Conservation (phyloP, 2,888 invertebrate species). For the Cryptus viduatorius region DNA sequence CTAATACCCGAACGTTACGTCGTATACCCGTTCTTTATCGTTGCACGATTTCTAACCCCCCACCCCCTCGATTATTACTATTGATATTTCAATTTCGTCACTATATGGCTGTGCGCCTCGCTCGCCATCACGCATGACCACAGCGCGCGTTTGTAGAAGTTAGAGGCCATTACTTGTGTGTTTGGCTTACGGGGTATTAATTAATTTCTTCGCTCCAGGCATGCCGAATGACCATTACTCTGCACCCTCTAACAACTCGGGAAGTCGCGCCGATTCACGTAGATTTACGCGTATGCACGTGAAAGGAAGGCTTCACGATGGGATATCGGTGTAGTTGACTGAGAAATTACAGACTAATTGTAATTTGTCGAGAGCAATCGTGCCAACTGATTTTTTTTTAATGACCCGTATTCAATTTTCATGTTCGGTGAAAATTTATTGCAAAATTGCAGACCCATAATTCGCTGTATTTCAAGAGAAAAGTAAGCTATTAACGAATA, state of each 20-base stretch:
- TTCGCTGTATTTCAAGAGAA: too few species aligned
- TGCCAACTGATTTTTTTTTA: not conserved
- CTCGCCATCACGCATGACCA: not conserved
- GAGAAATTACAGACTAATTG: not conserved
- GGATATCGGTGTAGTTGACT: not conserved
- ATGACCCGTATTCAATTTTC: too few species aligned
- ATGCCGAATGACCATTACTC: conserved; percentile 42
- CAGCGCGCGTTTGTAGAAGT: not conserved
- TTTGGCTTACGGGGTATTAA: conserved; percentile 14
- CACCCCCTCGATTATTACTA: conserved; percentile 14
- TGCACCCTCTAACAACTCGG: not conserved
- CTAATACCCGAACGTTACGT: conserved; percentile 23
- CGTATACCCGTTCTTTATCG: not conserved
- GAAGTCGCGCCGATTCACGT: conserved; percentile 16
- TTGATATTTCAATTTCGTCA: conserved; percentile 41
- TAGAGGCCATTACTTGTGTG: not conserved
- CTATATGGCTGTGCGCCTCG: not conserved
- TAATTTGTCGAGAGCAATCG: not conserved
- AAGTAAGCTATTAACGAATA: not conserved
- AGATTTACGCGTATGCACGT: conserved; percentile 8
- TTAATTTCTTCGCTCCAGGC: conserved; percentile 46
- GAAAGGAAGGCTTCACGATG: conserved; percentile 33
- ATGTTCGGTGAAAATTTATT: too few species aligned
- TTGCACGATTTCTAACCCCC: not conserved
- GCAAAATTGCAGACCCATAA: too few species aligned